These are phyloP conservation scores for Nyctereutes procyonoides DNA, from an alignment of 2,113 vertebrate species.

Conservation along the genomic window DNA sequence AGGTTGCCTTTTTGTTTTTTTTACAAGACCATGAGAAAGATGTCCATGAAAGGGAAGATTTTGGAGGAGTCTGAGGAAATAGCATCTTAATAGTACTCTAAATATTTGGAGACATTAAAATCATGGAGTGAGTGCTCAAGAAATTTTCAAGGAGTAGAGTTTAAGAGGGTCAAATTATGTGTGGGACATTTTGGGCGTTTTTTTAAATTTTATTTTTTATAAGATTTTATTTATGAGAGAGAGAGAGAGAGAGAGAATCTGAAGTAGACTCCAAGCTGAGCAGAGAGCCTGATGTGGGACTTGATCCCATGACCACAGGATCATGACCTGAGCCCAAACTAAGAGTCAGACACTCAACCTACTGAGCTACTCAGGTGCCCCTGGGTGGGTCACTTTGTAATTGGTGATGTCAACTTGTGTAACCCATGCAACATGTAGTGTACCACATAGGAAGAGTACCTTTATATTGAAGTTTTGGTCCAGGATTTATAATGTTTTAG, in stretches of 20 bases:
- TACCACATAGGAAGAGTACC: not conserved
- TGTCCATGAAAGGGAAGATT: not conserved
- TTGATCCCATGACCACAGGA: not conserved
- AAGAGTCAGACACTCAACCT: not conserved
- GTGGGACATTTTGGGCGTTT: not conserved
- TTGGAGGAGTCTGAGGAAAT: not conserved
- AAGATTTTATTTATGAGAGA: not conserved
- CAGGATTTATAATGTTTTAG: not conserved
- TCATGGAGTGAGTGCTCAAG: not conserved
- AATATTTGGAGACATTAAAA: not conserved
- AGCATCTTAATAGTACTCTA: not conserved
- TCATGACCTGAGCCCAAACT: not conserved
- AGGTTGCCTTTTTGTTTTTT: not conserved
- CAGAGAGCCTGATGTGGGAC: not conserved
- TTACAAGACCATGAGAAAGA: not conserved
- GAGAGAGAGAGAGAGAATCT: not conserved
- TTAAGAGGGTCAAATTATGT: not conserved
- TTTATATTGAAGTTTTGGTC: not conserved
- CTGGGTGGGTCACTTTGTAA: not conserved
- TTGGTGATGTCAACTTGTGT: not conserved
- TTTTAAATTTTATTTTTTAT: not conserved
- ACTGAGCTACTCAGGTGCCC: not conserved
- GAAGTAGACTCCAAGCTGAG: not conserved
- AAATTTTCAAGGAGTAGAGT: not conserved
- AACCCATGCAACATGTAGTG: not conserved